Evolutionary conservation across 2,797 vertebrate genomes (phyloP), one percentile per base, ranked within the genome.

Genomic region (Balearica regulorum): DNA sequence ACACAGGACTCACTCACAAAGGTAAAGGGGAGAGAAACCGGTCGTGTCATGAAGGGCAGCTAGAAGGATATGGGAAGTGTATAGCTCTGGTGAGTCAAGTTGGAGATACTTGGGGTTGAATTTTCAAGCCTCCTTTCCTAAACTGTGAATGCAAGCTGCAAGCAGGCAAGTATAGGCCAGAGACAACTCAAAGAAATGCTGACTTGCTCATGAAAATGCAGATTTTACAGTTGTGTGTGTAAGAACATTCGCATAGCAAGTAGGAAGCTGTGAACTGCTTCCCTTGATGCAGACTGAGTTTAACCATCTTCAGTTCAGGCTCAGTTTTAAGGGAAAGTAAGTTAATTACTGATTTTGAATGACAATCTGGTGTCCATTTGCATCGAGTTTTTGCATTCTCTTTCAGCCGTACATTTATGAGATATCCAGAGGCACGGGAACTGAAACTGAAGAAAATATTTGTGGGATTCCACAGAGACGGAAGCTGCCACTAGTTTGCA

Each of bases 151-250:
- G 61, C 82, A 81, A 90, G 80, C 79, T 90, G 65, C 87, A 83
- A 82, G 60, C 84, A 93, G 83, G 54, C 81, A 84, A 92, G 90
- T 87, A 64, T 41, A 89, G 92, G 85, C 91, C 76, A 95, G 79
- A 95, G 76, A 90, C 69, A 86, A 70, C 92, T 81, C 57, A 53
- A 81, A 93, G 82, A 94, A 96, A 88, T 93, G 94, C 93, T 92
- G 91, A 92, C 79, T 96, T 91, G 69, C 89, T 94, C 79, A 93
- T 94, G 84, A 96, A 97, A 97, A 96, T 95, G 82, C 87, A 93
- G 87, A 88, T 95, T 94, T 94, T 94, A 95, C 84, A 89, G 87
- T 89, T 88, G 76, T 86, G 68, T 85, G 69, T 93, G 76, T 83
- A 81, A 94, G 96, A 95, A 85, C 76, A 51, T 90, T 71, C 19